Evolutionary conservation across 2,113 vertebrate genomes (phyloP), one percentile per base, ranked within the genome.

Genomic region (Anseranas semipalmata): DNA sequence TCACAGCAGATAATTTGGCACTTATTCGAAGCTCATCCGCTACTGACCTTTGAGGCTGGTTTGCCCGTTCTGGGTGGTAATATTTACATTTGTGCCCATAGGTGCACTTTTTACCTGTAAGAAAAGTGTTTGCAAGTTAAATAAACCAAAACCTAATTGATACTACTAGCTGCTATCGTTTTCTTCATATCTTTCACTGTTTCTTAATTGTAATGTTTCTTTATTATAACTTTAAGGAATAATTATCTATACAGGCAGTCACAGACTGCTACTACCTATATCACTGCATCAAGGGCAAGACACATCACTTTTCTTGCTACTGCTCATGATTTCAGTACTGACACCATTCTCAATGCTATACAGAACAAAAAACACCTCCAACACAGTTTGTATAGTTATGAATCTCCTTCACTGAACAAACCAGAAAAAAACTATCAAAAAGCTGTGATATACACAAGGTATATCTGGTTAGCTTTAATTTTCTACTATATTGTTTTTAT

Each of bases 21-120:
- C 99, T 99, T 96, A 99, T 99, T 96, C 99, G 98, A 93, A 99
- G 99, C 96, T 99, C 99, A 95, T 99, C 99, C 70, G 99, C 99
- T 89, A 99, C 99, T 9, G 99, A 99, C 85, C 99, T 98, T 98
- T 98, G 98, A 27, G 99, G 99, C 96, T 99, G 99, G 98, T 99
- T 99, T 93, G 99, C 99, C 85, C 99, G 98, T 97, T 99, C 99
- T 28, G 99, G 99, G 94, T 99, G 99, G 97, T 99, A 99, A 98
- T 99, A 99, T 98, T 99, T 99, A 98, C 99, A 99, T 98, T 99
- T 99, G 97, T 99, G 99, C 96, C 99, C 99, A 89, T 99, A 99
- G 76, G 99, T 99, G 97, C 99, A 99, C 98, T 99, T 99, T 98
- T 99, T 99, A 93, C 99, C 99, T 99, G 97, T 94, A 97, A 97